phyloP scores from a whole-genome alignment of 1,140 invertebrate genomes.

The Oryzaephilus surinamensis region DNA sequence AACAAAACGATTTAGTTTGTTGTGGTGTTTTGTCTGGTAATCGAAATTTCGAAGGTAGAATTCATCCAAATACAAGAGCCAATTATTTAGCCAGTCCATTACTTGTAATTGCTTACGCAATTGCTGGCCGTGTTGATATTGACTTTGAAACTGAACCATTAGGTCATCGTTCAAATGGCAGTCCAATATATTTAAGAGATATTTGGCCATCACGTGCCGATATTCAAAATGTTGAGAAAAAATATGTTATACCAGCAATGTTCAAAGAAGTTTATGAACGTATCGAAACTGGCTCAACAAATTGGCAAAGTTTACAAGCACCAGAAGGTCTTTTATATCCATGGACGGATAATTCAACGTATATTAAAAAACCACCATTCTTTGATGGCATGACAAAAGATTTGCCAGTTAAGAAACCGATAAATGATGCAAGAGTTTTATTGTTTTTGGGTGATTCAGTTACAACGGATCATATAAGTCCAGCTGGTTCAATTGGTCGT shows the following conservation, averaged over 20 bases:
- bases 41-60: slow-evolving; percentile 94
- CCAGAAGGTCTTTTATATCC: slow-evolving; percentile 79
- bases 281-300: slow-evolving; percentile 73
- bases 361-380: slow-evolving; percentile 96
- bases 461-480: slow-evolving; percentile 97
- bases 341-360: slow-evolving; percentile 86
- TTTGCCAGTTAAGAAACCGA: slow-evolving; percentile 44
- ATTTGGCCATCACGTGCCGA: slow-evolving; percentile 92
- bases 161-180: slow-evolving; percentile 61
- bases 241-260: slow-evolving; percentile 93
- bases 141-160: slow-evolving; percentile 69
- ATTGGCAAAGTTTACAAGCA: slow-evolving; percentile 76
- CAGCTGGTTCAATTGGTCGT: slow-evolving; percentile 92
- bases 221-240: slow-evolving; percentile 81
- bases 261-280: slow-evolving; percentile 89
- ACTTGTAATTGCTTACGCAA: slow-evolving; percentile 92
- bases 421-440: slow-evolving; percentile 63
- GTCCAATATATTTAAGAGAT: slow-evolving; percentile 72
- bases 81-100: slow-evolving; percentile 95
- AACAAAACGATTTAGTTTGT: slow-evolving; percentile 89
- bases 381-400: slow-evolving; percentile 62
- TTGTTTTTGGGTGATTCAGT: slow-evolving; percentile 89
- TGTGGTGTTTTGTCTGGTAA: slow-evolving; percentile 94
- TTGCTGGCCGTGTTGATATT: slow-evolving; percentile 88
- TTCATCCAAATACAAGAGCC: slow-evolving; percentile 90